Evolutionary conservation across 2,888 invertebrate species (phyloP).

Genomic region (Drosophila prolongata): DNA sequence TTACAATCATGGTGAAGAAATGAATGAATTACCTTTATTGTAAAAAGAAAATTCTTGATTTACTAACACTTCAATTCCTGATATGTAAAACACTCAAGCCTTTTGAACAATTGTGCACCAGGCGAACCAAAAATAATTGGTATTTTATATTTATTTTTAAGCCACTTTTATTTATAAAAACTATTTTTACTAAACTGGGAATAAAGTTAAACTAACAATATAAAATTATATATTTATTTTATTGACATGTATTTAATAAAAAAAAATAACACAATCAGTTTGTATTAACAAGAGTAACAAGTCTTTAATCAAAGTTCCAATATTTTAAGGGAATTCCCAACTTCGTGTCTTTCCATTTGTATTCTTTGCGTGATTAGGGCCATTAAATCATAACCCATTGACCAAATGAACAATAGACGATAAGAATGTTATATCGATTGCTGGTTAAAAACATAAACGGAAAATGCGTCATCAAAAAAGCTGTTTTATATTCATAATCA

Average conservation of each 20-base stretch:
- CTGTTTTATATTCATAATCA: slow-evolving; percentile 25
- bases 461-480: slow-evolving; percentile 29
- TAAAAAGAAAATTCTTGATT: neutral
- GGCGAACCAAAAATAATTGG: too few species aligned
- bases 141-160: too few species aligned
- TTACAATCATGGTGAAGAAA: neutral
- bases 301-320: neutral
- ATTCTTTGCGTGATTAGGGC: slow-evolving; percentile 29
- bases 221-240: too few species aligned
- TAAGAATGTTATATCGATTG: slow-evolving; percentile 30
- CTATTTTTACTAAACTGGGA: too few species aligned
- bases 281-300: too few species aligned
- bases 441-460: neutral
- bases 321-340: neutral
- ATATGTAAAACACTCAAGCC: neutral
- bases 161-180: too few species aligned
- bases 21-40: neutral
- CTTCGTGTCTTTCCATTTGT: neutral
- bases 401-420: slow-evolving; percentile 34
- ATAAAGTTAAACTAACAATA: too few species aligned
- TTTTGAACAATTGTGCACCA: too few species aligned
- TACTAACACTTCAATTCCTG: neutral
- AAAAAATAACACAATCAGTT: too few species aligned
- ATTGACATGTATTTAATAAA: too few species aligned
- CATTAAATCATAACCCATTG: slow-evolving; percentile 45